phyloP scores from a whole-genome alignment of 2,113 vertebrate species.

The Crypturellus undulatus region DNA sequence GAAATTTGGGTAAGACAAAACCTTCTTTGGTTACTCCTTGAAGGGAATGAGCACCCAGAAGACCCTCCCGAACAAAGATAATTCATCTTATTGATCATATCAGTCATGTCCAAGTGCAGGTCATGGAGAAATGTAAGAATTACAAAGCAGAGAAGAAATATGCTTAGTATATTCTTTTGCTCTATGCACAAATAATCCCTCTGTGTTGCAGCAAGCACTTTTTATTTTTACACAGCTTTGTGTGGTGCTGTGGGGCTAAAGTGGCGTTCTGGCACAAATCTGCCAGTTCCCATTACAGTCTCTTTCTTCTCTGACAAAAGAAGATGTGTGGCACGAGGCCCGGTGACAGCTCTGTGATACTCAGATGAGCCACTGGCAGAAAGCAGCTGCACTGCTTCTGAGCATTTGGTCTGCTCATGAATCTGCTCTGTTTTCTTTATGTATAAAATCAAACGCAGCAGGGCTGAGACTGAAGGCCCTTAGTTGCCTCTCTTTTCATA shows the following conservation, averaged over 20 bases:
- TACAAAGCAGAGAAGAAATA: neutral
- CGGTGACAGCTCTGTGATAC: neutral
- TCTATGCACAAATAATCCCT: neutral
- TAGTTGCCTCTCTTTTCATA: neutral
- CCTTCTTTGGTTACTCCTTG: neutral
- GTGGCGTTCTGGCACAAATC: conserved; percentile 17
- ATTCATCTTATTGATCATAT: neutral
- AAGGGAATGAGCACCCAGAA: neutral
- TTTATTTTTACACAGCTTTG: neutral
- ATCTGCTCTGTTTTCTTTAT: neutral
- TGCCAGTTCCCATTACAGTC: neutral
- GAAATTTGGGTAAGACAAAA: neutral
- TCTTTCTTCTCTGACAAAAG: neutral
- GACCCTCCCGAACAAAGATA: neutral
- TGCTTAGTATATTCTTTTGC: neutral
- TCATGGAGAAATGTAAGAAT: neutral
- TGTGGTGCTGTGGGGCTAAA: neutral
- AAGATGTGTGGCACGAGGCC: neutral
- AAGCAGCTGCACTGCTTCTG: conserved; percentile 6
- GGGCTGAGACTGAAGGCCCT: neutral
- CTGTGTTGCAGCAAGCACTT: neutral
- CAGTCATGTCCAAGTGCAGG: neutral
- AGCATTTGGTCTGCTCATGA: neutral
- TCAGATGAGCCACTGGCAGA: conserved; percentile 2
- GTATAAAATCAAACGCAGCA: neutral